Percentiles rank a stretch among this genome's conserved stretches.
Conservation (phyloP, 2,888 invertebrate genomes). For the Girardia tigrina region DNA sequence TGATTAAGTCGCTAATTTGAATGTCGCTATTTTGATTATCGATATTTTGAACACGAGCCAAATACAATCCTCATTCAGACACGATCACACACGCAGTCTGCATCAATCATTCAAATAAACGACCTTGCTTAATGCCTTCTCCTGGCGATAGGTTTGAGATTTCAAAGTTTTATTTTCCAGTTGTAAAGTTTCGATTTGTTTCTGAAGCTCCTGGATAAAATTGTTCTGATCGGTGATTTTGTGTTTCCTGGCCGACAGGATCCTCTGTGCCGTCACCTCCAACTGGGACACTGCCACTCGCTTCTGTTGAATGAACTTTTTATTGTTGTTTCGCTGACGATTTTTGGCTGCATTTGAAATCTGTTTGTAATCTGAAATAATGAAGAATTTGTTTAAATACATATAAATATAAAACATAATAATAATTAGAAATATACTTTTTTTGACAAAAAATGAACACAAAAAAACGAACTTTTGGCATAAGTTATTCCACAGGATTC, state of each 20-base stretch:
- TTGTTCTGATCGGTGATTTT: slow-evolving; percentile 13
- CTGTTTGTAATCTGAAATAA: background rate
- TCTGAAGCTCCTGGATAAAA: background rate
- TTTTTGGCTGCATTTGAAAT: background rate
- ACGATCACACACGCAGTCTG: no score
- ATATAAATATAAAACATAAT: no score
- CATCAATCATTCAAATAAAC: no score
- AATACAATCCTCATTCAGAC: no score
- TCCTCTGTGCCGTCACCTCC: background rate
- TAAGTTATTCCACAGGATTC: background rate
- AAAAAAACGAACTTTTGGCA: background rate
- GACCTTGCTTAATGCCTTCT: background rate
- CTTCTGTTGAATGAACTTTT: background rate
- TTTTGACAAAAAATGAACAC: background rate
- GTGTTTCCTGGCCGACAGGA: background rate
- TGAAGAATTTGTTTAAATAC: no score
- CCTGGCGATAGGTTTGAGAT: background rate
- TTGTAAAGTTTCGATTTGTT: background rate
- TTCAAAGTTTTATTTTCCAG: background rate
- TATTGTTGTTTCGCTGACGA: background rate
- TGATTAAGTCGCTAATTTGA: no score
- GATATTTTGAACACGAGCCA: no score
- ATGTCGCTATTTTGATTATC: no score
- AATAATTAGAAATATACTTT: no score
- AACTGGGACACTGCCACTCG: background rate